Conservation (phyloP, 1,140 invertebrate genomes). For the Asobara japonica region DNA sequence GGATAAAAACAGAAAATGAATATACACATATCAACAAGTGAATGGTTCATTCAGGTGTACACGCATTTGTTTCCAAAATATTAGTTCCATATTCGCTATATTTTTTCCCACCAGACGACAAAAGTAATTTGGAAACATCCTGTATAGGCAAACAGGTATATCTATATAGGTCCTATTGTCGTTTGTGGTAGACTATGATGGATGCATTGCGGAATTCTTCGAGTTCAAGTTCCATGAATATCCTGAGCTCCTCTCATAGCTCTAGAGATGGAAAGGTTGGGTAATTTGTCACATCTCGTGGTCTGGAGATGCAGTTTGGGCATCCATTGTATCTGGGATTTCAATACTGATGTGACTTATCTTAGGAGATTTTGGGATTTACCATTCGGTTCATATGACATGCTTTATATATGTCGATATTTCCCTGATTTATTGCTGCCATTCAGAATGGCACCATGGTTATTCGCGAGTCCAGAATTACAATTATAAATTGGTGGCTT, state of each 20-base stretch:
- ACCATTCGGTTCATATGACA: neutral
- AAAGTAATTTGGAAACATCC: too few relatives aligned
- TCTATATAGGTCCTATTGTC: slow-evolving; percentile 49
- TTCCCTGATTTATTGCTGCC: neutral
- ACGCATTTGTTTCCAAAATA: too few relatives aligned
- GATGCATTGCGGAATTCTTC: slow-evolving; percentile 46
- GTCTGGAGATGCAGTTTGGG: neutral
- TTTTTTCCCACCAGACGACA: too few relatives aligned
- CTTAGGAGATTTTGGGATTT: neutral
- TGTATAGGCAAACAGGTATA: too few relatives aligned
- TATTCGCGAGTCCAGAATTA: neutral
- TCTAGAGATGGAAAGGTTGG: neutral
- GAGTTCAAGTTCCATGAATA: slow-evolving; percentile 29
- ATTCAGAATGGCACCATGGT: neutral
- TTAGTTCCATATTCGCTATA: too few relatives aligned
- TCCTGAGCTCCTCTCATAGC: slow-evolving; percentile 9
- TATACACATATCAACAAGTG: too few relatives aligned
- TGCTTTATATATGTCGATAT: neutral
- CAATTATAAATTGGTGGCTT: neutral
- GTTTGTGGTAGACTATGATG: slow-evolving; percentile 49
- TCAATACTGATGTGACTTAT: neutral
- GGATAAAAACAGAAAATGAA: too few relatives aligned
- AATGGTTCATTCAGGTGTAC: too few relatives aligned
- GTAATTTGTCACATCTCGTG: slow-evolving; percentile 5
- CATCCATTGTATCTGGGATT: neutral